Evolutionary conservation across 2,888 invertebrate genomes (phyloP), one percentile per base, ranked within the genome.

Genomic region (Parnassius mnemosyne): DNA sequence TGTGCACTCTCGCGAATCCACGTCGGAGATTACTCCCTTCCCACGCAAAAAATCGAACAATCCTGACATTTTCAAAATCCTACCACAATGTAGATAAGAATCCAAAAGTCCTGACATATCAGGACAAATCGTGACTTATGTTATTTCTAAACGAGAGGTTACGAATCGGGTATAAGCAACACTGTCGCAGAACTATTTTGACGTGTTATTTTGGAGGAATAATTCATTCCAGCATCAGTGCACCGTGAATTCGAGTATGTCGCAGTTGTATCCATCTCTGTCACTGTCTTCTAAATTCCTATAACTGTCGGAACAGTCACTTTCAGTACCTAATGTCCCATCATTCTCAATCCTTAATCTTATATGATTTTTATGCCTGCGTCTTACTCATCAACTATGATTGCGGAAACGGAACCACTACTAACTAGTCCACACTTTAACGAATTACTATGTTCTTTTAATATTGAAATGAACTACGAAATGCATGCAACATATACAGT

Each of bases 301-400:
- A 53, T 87, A 88, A 70, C 86, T 84, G 70, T 92, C 89, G 1
- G 89, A 85, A 66, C 79, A 79, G 65, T 88, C 90, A 3, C 85
- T 83, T 65, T 92, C 92, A 3, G 87, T 81, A 3, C 78, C 86
- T 53, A 91, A 80, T 3, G 84, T 87, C 20, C 89, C 92, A 65
- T 90, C 91, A 57, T 87, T 78, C 60, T 84, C 90, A 66, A 92
- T 83, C 69, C 80, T 83, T 49, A 92, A 74, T 63, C 82, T 83
- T 57, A 92, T 84, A 61, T 83, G 87, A 73, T 90, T 92, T 69
- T 88, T 87, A 61, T 92, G 89, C 67, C 91, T 77, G 64, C 90
- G 74, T 72, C 81, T 83, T 10, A 89, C 89, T 20, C 20, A 34
- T 5, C 34, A 7, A 34, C 34, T 34, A 34, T 7, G 34, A 34